A percentile compares a stretch with the other conserved stretches of the same genome.
Evolutionary conservation across 1,140 invertebrate genomes (phyloP).

Genomic region (Magallana ariakensis): DNA sequence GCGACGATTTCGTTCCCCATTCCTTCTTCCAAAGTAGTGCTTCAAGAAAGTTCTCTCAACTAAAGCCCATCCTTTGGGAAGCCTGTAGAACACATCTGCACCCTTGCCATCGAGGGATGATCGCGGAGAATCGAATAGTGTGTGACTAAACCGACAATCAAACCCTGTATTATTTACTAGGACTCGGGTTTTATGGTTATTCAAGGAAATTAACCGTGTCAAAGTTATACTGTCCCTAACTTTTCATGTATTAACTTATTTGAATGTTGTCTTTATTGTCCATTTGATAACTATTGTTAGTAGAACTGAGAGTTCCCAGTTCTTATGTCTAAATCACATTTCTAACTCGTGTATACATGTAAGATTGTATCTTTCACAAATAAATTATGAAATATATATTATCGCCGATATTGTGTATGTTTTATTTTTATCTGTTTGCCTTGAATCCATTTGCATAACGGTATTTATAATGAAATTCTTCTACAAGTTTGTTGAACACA

Average conservation of each 20-base stretch:
- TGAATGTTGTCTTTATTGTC: neutral
- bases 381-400: neutral
- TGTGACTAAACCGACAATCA: slow-evolving; percentile 3
- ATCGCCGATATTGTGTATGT: too few species aligned
- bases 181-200: slow-evolving; percentile 18
- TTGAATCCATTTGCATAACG: too few species aligned
- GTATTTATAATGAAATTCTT: neutral
- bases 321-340: neutral
- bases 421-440: too few species aligned
- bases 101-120: neutral
- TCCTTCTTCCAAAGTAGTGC: neutral
- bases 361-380: neutral
- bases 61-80: neutral
- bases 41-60: neutral
- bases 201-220: neutral
- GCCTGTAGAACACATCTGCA: neutral
- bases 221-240: neutral
- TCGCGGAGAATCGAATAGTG: neutral
- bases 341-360: neutral
- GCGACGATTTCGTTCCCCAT: neutral
- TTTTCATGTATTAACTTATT: slow-evolving; percentile 23
- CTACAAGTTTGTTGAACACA: neutral
- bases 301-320: neutral
- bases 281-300: neutral
- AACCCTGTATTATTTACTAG: neutral